Conservation (phyloP, 2,888 invertebrate species). For the Drosophila limbata region DNA sequence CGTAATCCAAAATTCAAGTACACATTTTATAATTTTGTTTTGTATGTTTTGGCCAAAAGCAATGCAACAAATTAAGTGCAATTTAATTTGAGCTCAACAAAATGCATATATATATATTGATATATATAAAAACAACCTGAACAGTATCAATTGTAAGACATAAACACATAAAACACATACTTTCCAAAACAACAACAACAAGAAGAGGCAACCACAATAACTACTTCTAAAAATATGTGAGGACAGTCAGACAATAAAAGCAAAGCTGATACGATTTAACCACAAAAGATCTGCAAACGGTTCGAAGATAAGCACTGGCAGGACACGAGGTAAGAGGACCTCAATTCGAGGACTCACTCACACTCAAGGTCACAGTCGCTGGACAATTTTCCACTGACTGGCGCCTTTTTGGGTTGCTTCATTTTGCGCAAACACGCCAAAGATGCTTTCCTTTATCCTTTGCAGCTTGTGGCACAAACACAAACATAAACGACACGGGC, state of each 20-base stretch:
- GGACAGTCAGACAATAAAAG: conserved; percentile 46
- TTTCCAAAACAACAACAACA: conserved; percentile 44
- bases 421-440: conserved; percentile 75
- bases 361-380: conserved; percentile 11
- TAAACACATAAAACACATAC: conserved; percentile 62
- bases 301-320: conserved; percentile 28
- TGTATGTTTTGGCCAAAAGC: conserved; percentile 35
- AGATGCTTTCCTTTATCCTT: conserved; percentile 68
- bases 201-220: conserved; percentile 8
- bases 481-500: conserved; percentile 20
- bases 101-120: conserved; percentile 11
- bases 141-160: conserved; percentile 22
- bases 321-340: not conserved
- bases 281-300: conserved; percentile 54
- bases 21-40: conserved; percentile 8
- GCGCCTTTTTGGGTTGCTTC: conserved; percentile 57
- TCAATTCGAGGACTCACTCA: conserved; percentile 9
- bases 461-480: conserved; percentile 23
- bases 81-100: conserved; percentile 65
- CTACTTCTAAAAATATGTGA: conserved; percentile 1
- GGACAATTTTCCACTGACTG: conserved; percentile 62
- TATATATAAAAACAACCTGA: not conserved
- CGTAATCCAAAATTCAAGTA: not conserved
- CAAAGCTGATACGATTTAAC: conserved; percentile 68
- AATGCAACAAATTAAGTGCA: conserved; percentile 66